A percentile compares a stretch with the other conserved stretches of the same genome.
phyloP scores from a whole-genome alignment of 2,888 invertebrate genomes.

The Drosophila subquinaria region DNA sequence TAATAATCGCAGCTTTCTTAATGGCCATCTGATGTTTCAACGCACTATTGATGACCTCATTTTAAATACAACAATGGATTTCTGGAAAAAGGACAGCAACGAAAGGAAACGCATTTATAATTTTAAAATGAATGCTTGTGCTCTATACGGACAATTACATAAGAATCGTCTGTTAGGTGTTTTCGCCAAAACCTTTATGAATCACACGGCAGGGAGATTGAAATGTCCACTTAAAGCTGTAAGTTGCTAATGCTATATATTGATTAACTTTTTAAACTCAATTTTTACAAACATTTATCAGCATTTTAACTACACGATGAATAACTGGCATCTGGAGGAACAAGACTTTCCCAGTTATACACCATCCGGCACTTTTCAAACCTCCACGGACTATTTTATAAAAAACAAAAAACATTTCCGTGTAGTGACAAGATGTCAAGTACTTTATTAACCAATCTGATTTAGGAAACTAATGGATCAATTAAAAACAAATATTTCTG shows the following conservation, averaged over 20 bases:
- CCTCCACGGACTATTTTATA: constrained; percentile 6
- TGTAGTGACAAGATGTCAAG: not conserved
- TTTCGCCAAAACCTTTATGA: constrained; percentile 8
- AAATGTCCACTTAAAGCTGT: constrained; percentile 14
- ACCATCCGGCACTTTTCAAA: constrained; percentile 1
- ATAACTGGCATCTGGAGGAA: constrained; percentile 15
- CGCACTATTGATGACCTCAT: constrained; percentile 2
- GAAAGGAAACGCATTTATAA: constrained; percentile 7
- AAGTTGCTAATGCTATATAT: not conserved
- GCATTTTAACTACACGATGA: constrained; percentile 15
- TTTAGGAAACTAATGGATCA: not conserved
- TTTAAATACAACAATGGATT: constrained; percentile 9
- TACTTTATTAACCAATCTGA: not conserved
- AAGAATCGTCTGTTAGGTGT: constrained; percentile 6
- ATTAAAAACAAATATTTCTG: not conserved
- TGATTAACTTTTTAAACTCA: not conserved
- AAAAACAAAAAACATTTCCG: constrained; percentile 4
- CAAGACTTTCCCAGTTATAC: constrained; percentile 8
- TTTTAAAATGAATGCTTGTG: constrained; percentile 16
- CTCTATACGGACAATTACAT: not conserved
- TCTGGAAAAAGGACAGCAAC: not conserved
- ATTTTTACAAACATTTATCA: not conserved
- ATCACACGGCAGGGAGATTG: not conserved
- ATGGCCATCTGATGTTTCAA: constrained; percentile 22
- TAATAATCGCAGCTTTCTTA: constrained; percentile 33